These are phyloP conservation scores for Lasioglossum villosulum DNA, from an alignment of 2,888 invertebrate species.

Conservation along the genomic window DNA sequence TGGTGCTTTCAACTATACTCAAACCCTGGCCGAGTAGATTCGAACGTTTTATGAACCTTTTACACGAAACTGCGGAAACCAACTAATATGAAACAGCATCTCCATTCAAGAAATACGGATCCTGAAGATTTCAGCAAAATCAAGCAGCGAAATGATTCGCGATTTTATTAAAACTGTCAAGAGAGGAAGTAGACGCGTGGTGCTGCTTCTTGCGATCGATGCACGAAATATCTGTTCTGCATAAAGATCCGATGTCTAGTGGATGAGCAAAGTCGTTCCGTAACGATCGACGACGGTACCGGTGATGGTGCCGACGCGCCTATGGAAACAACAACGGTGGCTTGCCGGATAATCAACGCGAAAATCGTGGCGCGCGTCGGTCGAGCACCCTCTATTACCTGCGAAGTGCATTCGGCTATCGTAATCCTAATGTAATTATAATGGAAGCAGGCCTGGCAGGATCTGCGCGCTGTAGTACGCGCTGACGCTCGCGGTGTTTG, in stretches of 20 bases:
- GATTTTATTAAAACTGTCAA: too few species aligned
- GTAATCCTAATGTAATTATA: constrained; percentile 53
- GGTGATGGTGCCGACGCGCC: background rate
- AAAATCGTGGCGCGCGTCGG: constrained; percentile 28
- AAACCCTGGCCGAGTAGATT: background rate
- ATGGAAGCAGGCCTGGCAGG: constrained; percentile 15
- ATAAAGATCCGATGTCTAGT: background rate
- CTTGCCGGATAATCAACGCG: constrained; percentile 46
- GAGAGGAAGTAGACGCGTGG: too few species aligned
- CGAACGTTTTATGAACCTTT: background rate
- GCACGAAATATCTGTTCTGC: background rate
- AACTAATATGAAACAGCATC: background rate
- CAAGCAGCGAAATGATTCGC: too few species aligned
- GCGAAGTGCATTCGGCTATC: constrained; percentile 50
- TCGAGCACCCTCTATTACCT: constrained; percentile 46
- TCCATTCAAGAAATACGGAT: too few species aligned
- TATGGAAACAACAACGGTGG: constrained; percentile 28
- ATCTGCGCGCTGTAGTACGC: background rate
- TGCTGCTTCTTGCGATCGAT: too few species aligned
- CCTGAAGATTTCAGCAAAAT: too few species aligned
- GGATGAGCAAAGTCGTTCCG: background rate
- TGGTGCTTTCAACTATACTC: background rate
- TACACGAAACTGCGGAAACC: background rate
- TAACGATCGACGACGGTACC: constrained; percentile 1
- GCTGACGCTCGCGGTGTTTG: background rate